Evolutionary conservation across 2,888 invertebrate species (phyloP).

Genomic region (Leptura quadrifasciata): DNA sequence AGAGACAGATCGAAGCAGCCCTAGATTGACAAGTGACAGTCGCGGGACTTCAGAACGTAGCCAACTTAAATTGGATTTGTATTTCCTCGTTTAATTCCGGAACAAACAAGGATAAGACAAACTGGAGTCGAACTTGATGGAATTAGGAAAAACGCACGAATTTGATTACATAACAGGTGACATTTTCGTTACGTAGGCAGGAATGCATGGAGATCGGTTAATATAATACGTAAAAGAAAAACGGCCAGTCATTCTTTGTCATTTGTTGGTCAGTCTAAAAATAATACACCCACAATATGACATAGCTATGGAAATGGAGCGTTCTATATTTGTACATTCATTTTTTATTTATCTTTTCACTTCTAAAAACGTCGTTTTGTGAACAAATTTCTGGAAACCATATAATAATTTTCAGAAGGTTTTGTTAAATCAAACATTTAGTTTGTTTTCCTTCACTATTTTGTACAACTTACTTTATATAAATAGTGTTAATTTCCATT

Average conservation of each 20-base stretch:
- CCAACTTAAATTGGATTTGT: slow-evolving; percentile 69
- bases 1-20: slow-evolving; percentile 67
- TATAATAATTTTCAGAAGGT: too few species aligned
- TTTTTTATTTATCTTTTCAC: too few species aligned
- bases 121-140: slow-evolving; percentile 38
- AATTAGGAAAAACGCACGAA: slow-evolving; percentile 33
- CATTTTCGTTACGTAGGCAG: not conserved
- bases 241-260: not conserved
- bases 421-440: too few species aligned
- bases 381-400: too few species aligned
- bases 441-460: too few species aligned
- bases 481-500: too few species aligned
- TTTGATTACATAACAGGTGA: slow-evolving; percentile 3
- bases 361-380: too few species aligned
- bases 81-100: slow-evolving; percentile 59
- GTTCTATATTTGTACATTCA: too few species aligned
- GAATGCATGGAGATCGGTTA: not conserved
- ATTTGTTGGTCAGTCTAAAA: not conserved
- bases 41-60: slow-evolving; percentile 59
- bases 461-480: too few species aligned
- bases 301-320: too few species aligned
- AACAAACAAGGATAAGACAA: slow-evolving; percentile 42
- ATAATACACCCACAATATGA: not conserved
- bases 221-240: not conserved
- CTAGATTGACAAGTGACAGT: slow-evolving; percentile 68